Evolutionary conservation across 1,140 invertebrate genomes (phyloP).

Genomic region (Brachionus sp.): DNA sequence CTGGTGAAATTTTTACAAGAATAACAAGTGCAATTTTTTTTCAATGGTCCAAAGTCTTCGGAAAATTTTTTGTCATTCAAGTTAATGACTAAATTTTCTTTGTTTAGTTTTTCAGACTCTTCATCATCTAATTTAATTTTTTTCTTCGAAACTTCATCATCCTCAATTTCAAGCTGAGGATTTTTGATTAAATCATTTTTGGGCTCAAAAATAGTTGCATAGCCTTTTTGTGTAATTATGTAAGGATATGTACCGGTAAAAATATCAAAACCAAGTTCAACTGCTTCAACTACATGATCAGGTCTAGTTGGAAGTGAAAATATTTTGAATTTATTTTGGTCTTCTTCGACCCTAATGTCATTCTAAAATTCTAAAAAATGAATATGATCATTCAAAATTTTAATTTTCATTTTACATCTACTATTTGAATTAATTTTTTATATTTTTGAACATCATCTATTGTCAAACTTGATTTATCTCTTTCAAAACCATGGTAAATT

Average conservation of each 20-base stretch:
- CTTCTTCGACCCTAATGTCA: not conserved
- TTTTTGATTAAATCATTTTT: not conserved
- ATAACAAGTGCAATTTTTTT: slow-evolving; percentile 28
- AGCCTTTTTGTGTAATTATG: not conserved
- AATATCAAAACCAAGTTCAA: slow-evolving; percentile 41
- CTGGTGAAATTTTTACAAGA: slow-evolving; percentile 35
- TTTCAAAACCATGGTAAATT: not conserved
- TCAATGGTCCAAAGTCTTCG: not conserved
- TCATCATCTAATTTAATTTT: not conserved
- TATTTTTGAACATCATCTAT: not conserved
- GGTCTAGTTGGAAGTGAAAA: slow-evolving; percentile 16
- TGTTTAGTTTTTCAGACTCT: not conserved
- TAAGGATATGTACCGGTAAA: slow-evolving; percentile 36
- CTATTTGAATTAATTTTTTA: not conserved
- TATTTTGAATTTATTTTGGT: not conserved
- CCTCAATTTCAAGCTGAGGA: not conserved
- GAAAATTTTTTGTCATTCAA: slow-evolving; percentile 43
- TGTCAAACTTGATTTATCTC: not conserved
- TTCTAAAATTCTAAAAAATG: not conserved
- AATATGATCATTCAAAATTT: not conserved
- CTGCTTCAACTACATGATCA: slow-evolving; percentile 27
- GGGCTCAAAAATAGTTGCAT: not conserved
- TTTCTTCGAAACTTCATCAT: not conserved
- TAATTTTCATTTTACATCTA: not conserved
- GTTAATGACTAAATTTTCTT: not conserved